Evolutionary conservation across 2,888 invertebrate species (phyloP), one percentile per base, ranked within the genome.

Genomic region (Colletes collaris): DNA sequence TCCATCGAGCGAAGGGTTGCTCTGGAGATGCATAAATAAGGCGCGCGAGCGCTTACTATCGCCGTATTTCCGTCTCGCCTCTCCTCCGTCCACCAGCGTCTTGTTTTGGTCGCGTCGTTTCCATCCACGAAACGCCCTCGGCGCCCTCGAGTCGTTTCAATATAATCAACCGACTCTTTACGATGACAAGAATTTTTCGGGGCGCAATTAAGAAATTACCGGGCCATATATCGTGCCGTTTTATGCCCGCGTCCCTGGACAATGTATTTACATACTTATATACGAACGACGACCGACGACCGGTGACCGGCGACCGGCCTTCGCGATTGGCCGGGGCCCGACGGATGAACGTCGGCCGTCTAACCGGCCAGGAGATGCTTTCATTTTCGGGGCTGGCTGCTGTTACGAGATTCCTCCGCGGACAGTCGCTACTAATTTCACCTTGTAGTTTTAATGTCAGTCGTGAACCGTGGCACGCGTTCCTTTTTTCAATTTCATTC

Each of bases 181-280:
- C 90, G 91, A 91, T 91, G 92, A 92, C 92, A 92, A 90, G 91
- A 92, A 92, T 92, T 92, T 91, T 92, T 92, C 87, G 89, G 88
- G 80, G 86, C 86, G 91, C 92, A 92, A 92, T 92, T 92, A 92
- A 92, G 92, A 92, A 92, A 92, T 92, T 92, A 92, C 92, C 90
- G 86, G 89, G 86, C 89, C 92, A 88, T 92, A 92, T 92, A 92
- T 93, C 90, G 89, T 90, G 73, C 69, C 88, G 88, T 90, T 92
- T 92, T 92, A 92, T 91, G 89, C 81, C 83, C 83, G 70, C 82
- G 82, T 80, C 75, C 67, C 63, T 74, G 87, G 88, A 89, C 86
- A 90, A 88, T 89, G 89, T 91, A 91, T 92, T 90, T 90, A 91
- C 92, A 92, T 92, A 90, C 89, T 90, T 90, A 87, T 88, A 88